phyloP scores from a whole-genome alignment of 2,797 vertebrate genomes.

The Scyliorhinus canicula region DNA sequence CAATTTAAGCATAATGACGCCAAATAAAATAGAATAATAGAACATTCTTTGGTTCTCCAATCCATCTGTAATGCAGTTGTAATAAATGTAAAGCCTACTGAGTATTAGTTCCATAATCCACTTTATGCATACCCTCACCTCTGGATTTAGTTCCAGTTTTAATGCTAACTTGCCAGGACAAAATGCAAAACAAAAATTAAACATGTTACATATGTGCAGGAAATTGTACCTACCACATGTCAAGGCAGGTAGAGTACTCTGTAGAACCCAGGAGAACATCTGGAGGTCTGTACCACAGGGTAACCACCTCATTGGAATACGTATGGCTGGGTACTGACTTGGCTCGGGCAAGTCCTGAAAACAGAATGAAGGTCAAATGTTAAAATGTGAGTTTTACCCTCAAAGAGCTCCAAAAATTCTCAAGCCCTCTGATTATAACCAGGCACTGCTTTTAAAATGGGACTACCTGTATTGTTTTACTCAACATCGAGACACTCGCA shows the following conservation, averaged over 20 bases:
- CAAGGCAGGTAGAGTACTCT: slow-evolving; percentile 94
- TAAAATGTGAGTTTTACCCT: background rate
- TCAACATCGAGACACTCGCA: background rate
- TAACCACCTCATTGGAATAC: slow-evolving; percentile 95
- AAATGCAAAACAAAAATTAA: background rate
- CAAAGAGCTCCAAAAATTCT: background rate
- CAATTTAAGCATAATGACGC: background rate
- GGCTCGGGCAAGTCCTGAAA: slow-evolving; percentile 82
- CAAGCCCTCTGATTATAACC: background rate
- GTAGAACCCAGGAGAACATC: slow-evolving; percentile 93
- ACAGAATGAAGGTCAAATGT: background rate
- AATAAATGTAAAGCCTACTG: background rate
- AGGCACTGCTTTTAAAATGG: background rate
- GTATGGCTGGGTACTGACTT: slow-evolving; percentile 96
- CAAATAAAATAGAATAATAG: background rate
- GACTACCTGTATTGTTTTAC: background rate
- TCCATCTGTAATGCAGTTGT: background rate
- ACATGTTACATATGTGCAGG: background rate
- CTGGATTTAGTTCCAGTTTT: background rate
- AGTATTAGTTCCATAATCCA: background rate
- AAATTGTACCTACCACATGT: slow-evolving; percentile 81
- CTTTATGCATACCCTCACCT: background rate
- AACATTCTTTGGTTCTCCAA: background rate
- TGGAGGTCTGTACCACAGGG: slow-evolving; percentile 91
- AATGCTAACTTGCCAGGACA: background rate